phyloP scores from a whole-genome alignment of 2,113 vertebrate genomes.

The Phyllostomus hastatus region DNA sequence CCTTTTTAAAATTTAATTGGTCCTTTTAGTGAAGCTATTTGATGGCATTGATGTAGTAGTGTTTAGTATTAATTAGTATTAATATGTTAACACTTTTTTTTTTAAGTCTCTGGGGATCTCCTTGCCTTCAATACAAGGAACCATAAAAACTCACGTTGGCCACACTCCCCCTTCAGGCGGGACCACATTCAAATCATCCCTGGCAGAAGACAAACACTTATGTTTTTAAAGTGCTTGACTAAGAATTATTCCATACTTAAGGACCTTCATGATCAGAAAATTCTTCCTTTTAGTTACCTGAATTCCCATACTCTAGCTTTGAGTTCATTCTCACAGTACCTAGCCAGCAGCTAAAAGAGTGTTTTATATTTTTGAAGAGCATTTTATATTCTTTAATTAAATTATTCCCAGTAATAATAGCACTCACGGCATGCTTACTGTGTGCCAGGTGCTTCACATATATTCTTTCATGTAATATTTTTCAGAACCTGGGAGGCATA shows the following conservation, averaged over 20 bases:
- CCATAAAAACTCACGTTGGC: not conserved
- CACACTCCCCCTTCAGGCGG: not conserved
- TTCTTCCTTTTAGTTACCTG: slow-evolving; percentile 15
- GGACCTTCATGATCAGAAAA: not conserved
- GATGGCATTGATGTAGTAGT: not conserved
- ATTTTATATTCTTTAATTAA: not conserved
- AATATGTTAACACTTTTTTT: not conserved
- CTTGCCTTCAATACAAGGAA: not conserved
- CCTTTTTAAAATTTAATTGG: not conserved
- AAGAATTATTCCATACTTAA: not conserved
- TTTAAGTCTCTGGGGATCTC: slow-evolving; percentile 22
- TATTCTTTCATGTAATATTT: not conserved
- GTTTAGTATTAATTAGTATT: not conserved
- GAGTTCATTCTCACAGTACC: not conserved
- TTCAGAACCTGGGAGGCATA: not conserved
- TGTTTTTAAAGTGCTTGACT: slow-evolving; percentile 27
- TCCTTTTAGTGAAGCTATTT: not conserved
- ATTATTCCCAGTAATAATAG: slow-evolving; percentile 31
- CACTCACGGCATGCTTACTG: not conserved
- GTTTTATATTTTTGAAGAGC: slow-evolving; percentile 19
- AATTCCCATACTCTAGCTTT: not conserved
- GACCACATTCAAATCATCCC: not conserved
- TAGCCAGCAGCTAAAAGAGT: not conserved
- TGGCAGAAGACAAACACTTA: not conserved
- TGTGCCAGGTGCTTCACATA: not conserved